Percentiles rank a stretch among this genome's conserved stretches.
phyloP scores from a whole-genome alignment of 2,113 vertebrate genomes.

The Strigops habroptila region DNA sequence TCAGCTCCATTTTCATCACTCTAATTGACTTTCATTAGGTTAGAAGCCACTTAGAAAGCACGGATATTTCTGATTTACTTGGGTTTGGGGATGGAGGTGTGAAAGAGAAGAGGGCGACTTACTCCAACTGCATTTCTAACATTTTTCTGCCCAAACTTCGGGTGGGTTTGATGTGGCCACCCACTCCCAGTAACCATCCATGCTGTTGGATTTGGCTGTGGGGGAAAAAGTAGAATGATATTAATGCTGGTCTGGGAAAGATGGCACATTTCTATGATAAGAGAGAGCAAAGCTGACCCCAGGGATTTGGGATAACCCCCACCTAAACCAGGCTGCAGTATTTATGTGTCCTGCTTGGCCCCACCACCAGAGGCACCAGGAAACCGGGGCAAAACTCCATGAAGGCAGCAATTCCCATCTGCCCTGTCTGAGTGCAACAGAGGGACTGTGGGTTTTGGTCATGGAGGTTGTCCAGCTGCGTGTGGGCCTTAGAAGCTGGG shows the following conservation, averaged over 20 bases:
- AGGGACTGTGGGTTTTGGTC: not conserved
- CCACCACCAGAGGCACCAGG: not conserved
- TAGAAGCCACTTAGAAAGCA: conserved; percentile 29
- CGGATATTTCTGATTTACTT: not conserved
- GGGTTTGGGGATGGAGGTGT: not conserved
- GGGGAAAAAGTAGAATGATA: not conserved
- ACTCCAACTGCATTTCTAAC: not conserved
- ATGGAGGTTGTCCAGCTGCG: not conserved
- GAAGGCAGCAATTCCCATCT: not conserved
- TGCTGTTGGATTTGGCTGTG: not conserved
- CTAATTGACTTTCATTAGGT: conserved; percentile 56
- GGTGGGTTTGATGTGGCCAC: not conserved
- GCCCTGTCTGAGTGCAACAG: not conserved
- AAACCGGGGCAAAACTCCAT: not conserved
- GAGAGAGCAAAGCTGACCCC: not conserved
- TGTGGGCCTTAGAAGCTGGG: not conserved
- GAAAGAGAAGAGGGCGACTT: not conserved
- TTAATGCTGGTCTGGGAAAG: not conserved
- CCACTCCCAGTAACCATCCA: not conserved
- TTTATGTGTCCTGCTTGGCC: not conserved
- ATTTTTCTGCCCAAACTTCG: not conserved
- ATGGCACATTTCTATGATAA: not conserved
- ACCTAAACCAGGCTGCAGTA: not conserved
- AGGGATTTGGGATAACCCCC: not conserved
- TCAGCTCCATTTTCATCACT: conserved; percentile 14